A percentile compares a stretch with the other conserved stretches of the same genome.
phyloP scores from a whole-genome alignment of 1,140 invertebrate genomes.

The Drosophila nannoptera region DNA sequence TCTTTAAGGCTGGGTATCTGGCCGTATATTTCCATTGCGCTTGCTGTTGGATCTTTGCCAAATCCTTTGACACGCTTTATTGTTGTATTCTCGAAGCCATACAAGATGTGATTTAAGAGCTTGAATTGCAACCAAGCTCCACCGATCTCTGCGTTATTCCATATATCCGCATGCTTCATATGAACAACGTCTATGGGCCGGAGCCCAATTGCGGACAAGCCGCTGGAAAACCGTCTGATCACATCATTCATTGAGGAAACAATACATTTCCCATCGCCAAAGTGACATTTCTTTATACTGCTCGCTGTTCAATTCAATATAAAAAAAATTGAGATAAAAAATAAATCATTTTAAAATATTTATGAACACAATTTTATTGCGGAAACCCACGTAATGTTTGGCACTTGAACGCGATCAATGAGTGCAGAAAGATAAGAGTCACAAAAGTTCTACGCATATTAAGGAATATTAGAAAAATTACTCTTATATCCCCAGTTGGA shows the following conservation, averaged over 20 bases:
- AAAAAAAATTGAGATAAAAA: background rate
- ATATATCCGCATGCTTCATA: slow-evolving; percentile 22
- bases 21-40: slow-evolving; percentile 39
- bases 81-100: slow-evolving; percentile 49
- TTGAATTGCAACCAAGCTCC: slow-evolving; percentile 27
- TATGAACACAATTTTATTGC: background rate
- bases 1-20: slow-evolving; percentile 42
- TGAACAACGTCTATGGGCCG: slow-evolving; percentile 33
- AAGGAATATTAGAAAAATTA: background rate
- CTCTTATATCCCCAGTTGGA: background rate
- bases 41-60: slow-evolving; percentile 31
- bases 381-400: slow-evolving; percentile 25
- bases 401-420: slow-evolving; percentile 3
- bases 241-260: slow-evolving; percentile 29
- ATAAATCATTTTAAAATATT: background rate
- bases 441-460: slow-evolving; percentile 20
- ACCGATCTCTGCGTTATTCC: slow-evolving; percentile 18
- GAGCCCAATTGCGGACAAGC: slow-evolving; percentile 29
- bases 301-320: no score
- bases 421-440: slow-evolving; percentile 1
- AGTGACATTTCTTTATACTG: slow-evolving; percentile 34
- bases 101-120: slow-evolving; percentile 31
- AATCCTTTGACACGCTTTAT: slow-evolving; percentile 38
- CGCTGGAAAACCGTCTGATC: slow-evolving; percentile 20
- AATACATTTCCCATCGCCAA: slow-evolving; percentile 35